phyloP scores from a whole-genome alignment of 2,113 vertebrate genomes.

The Cranoglanis bouderius region DNA sequence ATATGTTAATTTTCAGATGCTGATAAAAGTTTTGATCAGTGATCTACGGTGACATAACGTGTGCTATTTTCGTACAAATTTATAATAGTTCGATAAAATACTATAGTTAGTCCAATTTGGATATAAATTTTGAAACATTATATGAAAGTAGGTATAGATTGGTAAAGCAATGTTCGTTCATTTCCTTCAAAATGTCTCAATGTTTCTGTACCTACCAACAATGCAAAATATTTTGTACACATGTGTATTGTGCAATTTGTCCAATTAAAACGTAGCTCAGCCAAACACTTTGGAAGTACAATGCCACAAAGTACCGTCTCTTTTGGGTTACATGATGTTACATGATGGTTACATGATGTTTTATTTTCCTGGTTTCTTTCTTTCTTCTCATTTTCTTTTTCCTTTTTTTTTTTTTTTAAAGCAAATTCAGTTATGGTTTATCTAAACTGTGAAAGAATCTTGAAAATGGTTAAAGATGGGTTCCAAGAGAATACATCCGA shows the following conservation, averaged over 20 bases:
- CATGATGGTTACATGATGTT: too few species aligned
- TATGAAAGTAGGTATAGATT: background rate
- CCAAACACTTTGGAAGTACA: background rate
- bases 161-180: background rate
- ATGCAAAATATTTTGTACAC: background rate
- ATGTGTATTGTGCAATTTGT: background rate
- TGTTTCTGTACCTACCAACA: background rate
- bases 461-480: too few species aligned
- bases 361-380: too few species aligned
- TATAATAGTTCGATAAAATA: background rate
- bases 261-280: background rate
- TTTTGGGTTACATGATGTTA: background rate
- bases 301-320: too few species aligned
- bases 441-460: too few species aligned
- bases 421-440: too few species aligned
- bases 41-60: background rate
- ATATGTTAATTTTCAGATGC: background rate
- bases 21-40: background rate
- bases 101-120: too few species aligned
- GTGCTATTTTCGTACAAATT: background rate
- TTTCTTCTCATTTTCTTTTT: too few species aligned
- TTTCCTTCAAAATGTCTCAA: background rate
- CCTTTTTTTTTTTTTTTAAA: too few species aligned
- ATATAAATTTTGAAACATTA: background rate
- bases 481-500: background rate